These are phyloP conservation scores for Lagocephalus sceleratus DNA, from an alignment of 2,797 vertebrate species.

Conservation along the genomic window DNA sequence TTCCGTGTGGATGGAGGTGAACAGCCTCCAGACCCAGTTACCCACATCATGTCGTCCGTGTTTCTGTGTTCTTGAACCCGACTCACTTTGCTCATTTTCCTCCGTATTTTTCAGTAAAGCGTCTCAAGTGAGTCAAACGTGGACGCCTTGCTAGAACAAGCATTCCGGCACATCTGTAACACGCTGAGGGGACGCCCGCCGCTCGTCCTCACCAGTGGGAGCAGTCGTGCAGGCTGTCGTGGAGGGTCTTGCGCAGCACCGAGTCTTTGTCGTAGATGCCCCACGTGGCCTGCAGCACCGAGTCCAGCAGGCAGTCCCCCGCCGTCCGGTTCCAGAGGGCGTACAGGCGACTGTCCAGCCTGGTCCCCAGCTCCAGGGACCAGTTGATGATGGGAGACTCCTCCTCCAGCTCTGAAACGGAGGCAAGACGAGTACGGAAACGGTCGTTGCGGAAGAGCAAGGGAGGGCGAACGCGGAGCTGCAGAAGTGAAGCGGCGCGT, in stretches of 20 bases:
- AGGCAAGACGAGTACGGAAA: background rate
- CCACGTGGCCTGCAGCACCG: constrained; percentile 96
- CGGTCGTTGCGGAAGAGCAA: background rate
- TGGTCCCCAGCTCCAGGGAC: constrained; percentile 92
- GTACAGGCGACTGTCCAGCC: constrained; percentile 92
- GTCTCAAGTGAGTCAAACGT: no score
- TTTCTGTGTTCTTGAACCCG: no score
- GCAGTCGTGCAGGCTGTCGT: constrained; percentile 96
- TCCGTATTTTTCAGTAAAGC: constrained; percentile 3
- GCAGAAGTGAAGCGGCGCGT: background rate
- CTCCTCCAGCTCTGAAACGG: constrained; percentile 87
- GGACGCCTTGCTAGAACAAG: no score
- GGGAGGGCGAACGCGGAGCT: background rate
- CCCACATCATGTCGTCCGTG: no score
- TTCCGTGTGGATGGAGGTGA: no score
- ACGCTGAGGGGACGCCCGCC: background rate
- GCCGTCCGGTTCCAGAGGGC: constrained; percentile 98
- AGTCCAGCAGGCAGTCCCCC: constrained; percentile 96
- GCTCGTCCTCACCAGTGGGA: constrained; percentile 88
- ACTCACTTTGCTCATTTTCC: background rate
- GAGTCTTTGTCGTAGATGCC: constrained; percentile 99
- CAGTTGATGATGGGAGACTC: constrained; percentile 99
- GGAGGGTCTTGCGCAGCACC: constrained; percentile 93
- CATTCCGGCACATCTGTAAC: background rate
- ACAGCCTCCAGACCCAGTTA: no score